Base-by-base conservation (phyloP, 2,113 vertebrate genomes). In the Tiliqua scincoides region DNA sequence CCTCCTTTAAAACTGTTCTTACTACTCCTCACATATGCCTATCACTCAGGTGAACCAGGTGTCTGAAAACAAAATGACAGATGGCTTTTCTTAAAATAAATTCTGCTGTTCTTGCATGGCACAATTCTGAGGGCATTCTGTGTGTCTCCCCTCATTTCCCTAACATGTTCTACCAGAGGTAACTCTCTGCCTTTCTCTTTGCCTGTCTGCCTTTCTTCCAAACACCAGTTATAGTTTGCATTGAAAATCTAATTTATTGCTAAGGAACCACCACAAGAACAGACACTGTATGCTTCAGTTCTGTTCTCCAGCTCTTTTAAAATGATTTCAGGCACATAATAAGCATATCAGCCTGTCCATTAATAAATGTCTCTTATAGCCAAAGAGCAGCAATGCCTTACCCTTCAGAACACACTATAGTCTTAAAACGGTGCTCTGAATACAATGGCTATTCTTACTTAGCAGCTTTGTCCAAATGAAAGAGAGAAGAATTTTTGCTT, bases 321-420 rank as follows among this genome's bases (percentile, higher is more conserved):
- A 91, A 77, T 91, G 76, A 88, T 88, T 59, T 93, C 88, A 93
- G 90, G 73, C 61, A 83, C 80, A 62, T 85, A 91, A 92, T 91
- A 90, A 91, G 73, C 75, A 87, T 90, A 92, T 90, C 84, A 93
- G 21, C 75, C 83, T 78, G 91, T 91, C 86, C 91, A 89, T 93
- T 95, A 95, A 94, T 93, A 93, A 95, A 91, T 88, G 86, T 86
- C 76, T 88, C 18, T 20, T 37, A 89, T 79, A 89, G 72, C 74
- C 83, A 93, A 90, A 87, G 37, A 85, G 35, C 75, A 91, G 90
- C 91, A 93, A 91, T 79, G 32, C 78, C 85, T 87, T 92, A 68
- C 84, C 73, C 72, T 80, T 89, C 86, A 89, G 87, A 94, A 48
- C 67, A 27, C 77, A 85, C 88, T 89, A 90, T 32, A 82, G 80